phyloP scores from a whole-genome alignment of 2,113 vertebrate species.

The Emberiza fucata region DNA sequence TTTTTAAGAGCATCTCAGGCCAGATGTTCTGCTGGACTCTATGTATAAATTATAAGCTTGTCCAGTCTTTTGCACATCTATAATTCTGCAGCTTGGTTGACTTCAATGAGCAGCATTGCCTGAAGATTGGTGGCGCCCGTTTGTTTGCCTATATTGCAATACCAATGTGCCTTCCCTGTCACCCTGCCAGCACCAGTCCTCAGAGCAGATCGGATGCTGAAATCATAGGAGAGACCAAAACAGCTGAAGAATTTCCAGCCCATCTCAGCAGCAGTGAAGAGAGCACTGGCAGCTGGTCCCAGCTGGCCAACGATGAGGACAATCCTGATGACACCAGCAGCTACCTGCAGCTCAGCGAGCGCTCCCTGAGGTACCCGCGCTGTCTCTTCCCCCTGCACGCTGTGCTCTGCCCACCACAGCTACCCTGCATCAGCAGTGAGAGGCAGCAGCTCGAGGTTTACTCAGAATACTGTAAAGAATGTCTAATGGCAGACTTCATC shows the following conservation, averaged over 20 bases:
- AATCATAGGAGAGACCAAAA: constrained; percentile 62
- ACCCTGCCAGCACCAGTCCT: constrained; percentile 18
- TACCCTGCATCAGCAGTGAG: neutral
- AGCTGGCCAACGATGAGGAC: constrained; percentile 89
- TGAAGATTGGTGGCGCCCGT: neutral
- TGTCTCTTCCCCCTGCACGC: neutral
- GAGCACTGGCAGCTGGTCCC: constrained; percentile 94
- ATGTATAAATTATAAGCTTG: neutral
- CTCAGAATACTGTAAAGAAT: neutral
- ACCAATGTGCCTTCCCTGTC: neutral
- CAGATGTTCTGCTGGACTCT: neutral
- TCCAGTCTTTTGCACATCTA: neutral
- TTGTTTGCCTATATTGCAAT: neutral
- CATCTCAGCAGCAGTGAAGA: constrained; percentile 91
- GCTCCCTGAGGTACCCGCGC: constrained; percentile 77
- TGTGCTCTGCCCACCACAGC: neutral
- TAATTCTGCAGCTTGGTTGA: neutral
- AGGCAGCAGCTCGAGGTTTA: neutral
- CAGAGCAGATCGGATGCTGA: constrained; percentile 49
- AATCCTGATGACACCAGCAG: constrained; percentile 92
- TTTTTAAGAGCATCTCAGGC: neutral
- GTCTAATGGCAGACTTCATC: neutral
- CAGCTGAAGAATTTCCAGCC: constrained; percentile 77
- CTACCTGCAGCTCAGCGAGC: constrained; percentile 93
- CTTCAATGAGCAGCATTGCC: neutral